phyloP scores from a whole-genome alignment of 1,140 invertebrate species.

The Telenomus remus region DNA sequence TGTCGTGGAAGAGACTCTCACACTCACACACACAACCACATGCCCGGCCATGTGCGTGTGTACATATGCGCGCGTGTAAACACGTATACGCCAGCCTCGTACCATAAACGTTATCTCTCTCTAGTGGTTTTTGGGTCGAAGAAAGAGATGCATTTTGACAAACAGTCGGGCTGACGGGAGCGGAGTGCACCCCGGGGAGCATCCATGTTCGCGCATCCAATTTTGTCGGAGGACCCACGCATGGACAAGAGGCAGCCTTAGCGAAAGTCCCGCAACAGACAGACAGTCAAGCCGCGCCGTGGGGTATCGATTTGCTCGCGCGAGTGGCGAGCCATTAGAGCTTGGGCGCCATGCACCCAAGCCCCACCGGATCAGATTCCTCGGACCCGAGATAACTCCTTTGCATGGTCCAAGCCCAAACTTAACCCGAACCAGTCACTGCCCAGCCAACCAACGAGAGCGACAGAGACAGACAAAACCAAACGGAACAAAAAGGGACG shows the following conservation, averaged over 20 bases:
- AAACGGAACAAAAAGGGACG: too few relatives aligned
- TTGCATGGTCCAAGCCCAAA: too few relatives aligned
- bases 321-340: slow-evolving; percentile 12
- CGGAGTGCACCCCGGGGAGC: slow-evolving; percentile 42
- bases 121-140: slow-evolving; percentile 42
- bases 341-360: too few relatives aligned
- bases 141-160: slow-evolving; percentile 48
- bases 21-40: slow-evolving; percentile 27
- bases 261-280: slow-evolving; percentile 37
- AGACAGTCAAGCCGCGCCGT: slow-evolving; percentile 12
- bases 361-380: too few relatives aligned
- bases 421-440: too few relatives aligned
- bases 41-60: slow-evolving; percentile 34
- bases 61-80: slow-evolving; percentile 35
- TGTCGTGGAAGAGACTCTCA: slow-evolving; percentile 13
- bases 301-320: slow-evolving; percentile 47
- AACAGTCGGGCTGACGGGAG: slow-evolving; percentile 40
- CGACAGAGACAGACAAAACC: neutral
- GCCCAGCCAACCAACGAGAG: too few relatives aligned
- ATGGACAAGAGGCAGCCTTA: slow-evolving; percentile 43
- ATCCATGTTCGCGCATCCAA: slow-evolving; percentile 48
- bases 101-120: slow-evolving; percentile 44
- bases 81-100: slow-evolving; percentile 36
- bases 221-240: slow-evolving; percentile 37
- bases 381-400: too few relatives aligned